These are phyloP conservation scores for Conus canariensis DNA, from an alignment of 2,888 invertebrate species.

Conservation along the genomic window DNA sequence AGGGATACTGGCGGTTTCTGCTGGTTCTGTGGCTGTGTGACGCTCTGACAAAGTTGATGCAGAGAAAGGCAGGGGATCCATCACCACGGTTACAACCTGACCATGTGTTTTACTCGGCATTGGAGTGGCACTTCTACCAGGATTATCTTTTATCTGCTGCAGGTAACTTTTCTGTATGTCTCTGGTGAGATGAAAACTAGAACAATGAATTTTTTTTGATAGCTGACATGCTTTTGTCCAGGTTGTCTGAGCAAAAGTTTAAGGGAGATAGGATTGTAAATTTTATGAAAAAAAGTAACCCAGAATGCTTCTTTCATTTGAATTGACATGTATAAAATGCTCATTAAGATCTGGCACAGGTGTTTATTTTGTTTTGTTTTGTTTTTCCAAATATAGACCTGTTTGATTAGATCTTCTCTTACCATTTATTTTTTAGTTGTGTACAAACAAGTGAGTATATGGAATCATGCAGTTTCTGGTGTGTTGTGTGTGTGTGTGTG, in stretches of 20 bases:
- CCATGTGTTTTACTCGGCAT: constrained; percentile 72
- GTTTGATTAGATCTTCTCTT: no score
- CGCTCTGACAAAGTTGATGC: constrained; percentile 84
- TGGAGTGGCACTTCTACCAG: constrained; percentile 76
- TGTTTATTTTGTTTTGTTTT: no score
- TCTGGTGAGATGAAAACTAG: not conserved
- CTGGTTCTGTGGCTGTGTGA: constrained; percentile 89
- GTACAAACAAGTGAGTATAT: no score
- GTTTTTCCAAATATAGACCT: no score
- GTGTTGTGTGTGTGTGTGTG: no score
- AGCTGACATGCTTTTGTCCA: not conserved
- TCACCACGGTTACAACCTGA: constrained; percentile 49
- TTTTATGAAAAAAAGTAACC: no score
- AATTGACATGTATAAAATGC: no score
- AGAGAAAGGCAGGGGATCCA: constrained; percentile 42
- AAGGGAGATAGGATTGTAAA: no score
- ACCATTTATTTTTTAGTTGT: no score
- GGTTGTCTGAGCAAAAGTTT: not conserved
- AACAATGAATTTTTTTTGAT: not conserved
- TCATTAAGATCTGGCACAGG: no score
- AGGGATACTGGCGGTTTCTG: constrained; percentile 89
- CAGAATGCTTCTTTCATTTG: no score
- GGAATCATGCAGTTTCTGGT: no score
- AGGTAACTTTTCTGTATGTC: constrained; percentile 57
- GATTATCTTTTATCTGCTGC: constrained; percentile 73